Evolutionary conservation across 2,113 vertebrate genomes (phyloP), one percentile per base, ranked within the genome.

Genomic region (Calyptommatus sinebrachiatus): DNA sequence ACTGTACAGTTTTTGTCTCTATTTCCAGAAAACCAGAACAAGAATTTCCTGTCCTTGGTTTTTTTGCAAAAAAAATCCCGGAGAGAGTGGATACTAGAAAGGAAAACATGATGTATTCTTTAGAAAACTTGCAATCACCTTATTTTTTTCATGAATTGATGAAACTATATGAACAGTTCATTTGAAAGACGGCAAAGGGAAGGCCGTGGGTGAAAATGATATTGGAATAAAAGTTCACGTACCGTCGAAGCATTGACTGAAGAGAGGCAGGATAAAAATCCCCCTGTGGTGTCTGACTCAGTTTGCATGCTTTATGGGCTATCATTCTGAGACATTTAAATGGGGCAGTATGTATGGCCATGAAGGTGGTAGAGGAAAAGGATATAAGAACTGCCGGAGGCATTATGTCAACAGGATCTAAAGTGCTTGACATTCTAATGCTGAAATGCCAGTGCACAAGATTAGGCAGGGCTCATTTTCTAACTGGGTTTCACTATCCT

Each of bases 391-490:
- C 77, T 88, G 68, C 83, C 83, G n/a, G 21, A 61, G 80, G 85
- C 84, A 85, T 79, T 80, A 72, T 24, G 0, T 87, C 87, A 88
- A 80, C 78, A 79, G 84, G 70, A 80, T 76, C 84, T 80, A 79
- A 89, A 85, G 80, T 81, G n/a, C 73, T 88, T 86, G 90, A 86
- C 87, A 87, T 89, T 90, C 89, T 82, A 5, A 0, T 76, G 77
- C 80, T 78, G 82, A 91, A 91, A 91, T 91, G 80, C 79, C 85
- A 91, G 67, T 65, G 80, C 67, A 84, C 78, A 80, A n/a, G 87
- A 90, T 88, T 85, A 92, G 81, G 50, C 74, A 66, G 74, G 76
- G 67, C 57, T 65, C 73, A 73, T 61, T 1, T 57, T 46, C 6
- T 50, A 71, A 24, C 0, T 0, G 77, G 41, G 73, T 29, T 80